phyloP scores from a whole-genome alignment of 2,888 invertebrate species.

The Schizaphis graminum region DNA sequence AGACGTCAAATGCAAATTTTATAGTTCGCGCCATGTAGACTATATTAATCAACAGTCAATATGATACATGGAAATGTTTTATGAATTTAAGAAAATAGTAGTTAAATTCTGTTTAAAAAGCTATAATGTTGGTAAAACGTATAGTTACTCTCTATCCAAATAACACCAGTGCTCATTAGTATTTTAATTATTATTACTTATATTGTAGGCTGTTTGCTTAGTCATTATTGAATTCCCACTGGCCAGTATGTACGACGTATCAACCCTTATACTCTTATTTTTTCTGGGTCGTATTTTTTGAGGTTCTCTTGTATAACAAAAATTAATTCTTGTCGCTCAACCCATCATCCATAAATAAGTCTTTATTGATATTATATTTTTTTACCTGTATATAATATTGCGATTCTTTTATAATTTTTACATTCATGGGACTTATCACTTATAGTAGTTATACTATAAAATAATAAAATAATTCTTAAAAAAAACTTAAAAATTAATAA shows the following conservation, averaged over 20 bases:
- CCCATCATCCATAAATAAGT: not conserved
- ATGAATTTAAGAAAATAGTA: not conserved
- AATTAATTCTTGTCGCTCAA: not conserved
- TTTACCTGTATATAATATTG: not conserved
- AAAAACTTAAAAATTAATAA: too few relatives aligned
- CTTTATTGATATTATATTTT: not conserved
- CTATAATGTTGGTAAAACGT: not conserved
- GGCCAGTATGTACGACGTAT: not conserved
- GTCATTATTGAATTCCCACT: not conserved
- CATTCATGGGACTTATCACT: not conserved
- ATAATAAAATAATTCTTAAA: too few relatives aligned
- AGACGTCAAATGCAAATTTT: not conserved
- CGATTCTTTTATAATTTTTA: not conserved
- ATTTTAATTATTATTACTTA: not conserved
- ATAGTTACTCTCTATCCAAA: not conserved
- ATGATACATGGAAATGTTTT: not conserved
- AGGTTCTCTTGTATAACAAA: too few relatives aligned
- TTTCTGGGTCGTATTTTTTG: not conserved
- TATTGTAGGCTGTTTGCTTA: not conserved
- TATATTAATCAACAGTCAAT: not conserved
- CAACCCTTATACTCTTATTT: not conserved
- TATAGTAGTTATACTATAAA: too few relatives aligned
- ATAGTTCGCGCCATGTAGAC: not conserved
- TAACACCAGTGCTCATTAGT: not conserved
- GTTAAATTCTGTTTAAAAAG: not conserved